phyloP scores from a whole-genome alignment of 2,113 vertebrate species.

The Hydrolagus affinis region DNA sequence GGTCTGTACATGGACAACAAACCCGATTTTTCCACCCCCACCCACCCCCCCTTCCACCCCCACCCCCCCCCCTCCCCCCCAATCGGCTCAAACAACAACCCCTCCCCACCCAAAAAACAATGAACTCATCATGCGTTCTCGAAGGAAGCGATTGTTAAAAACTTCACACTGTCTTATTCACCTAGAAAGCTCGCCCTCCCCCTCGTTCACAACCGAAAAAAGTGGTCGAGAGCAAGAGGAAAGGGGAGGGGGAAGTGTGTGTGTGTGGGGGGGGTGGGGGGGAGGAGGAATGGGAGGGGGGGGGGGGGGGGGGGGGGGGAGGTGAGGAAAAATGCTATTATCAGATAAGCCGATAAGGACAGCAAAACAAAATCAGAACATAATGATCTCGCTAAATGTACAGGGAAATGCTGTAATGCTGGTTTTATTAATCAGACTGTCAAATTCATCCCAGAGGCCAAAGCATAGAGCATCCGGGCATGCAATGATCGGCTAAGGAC shows the following conservation, averaged over 20 bases:
- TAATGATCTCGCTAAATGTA: slow-evolving; percentile 99
- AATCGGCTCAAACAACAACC: neutral
- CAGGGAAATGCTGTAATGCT: slow-evolving; percentile 95
- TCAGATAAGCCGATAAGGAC: slow-evolving; percentile 69
- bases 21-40: neutral
- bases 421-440: slow-evolving; percentile 99
- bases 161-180: neutral
- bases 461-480: slow-evolving; percentile 87
- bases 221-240: no score
- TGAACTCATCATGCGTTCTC: no score
- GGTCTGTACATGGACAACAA: neutral
- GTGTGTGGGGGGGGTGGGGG: no score
- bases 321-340: slow-evolving; percentile 53
- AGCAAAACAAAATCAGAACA: slow-evolving; percentile 97
- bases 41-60: no score
- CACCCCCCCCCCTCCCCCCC: no score
- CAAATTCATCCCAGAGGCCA: slow-evolving; percentile 99
- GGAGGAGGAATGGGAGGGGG: neutral
- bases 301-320: neutral
- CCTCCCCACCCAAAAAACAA: no score
- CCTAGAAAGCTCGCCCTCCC: slow-evolving; percentile 35
- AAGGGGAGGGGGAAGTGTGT: neutral
- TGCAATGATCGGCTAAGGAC: slow-evolving; percentile 81
- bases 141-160: neutral
- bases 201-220: no score